Evolutionary conservation across 1,140 invertebrate genomes (phyloP).

Genomic region (Branchinecta lindahli): DNA sequence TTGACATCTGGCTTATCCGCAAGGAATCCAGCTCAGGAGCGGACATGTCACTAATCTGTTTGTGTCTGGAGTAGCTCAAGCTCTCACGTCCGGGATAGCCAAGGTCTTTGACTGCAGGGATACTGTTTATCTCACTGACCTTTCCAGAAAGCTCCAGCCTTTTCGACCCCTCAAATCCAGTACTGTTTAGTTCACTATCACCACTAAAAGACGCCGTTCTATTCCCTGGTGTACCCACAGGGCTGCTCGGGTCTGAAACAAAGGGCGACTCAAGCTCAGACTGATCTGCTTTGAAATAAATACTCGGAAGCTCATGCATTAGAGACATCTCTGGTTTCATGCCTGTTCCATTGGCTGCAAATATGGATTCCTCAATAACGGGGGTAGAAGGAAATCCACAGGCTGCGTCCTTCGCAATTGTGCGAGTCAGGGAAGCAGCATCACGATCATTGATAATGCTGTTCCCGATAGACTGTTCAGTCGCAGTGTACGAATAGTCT

Average conservation of each 20-base stretch:
- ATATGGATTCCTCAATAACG: not conserved
- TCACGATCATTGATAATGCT: no score
- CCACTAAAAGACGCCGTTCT: not conserved
- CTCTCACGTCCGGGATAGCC: no score
- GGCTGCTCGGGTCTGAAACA: no score
- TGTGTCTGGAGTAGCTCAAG: no score
- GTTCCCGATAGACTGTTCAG: no score
- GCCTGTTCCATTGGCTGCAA: not conserved
- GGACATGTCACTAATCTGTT: no score
- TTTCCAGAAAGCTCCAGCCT: not conserved
- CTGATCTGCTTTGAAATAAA: constrained; percentile 1
- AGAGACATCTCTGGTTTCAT: not conserved
- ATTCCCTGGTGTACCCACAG: not conserved
- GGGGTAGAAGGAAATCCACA: not conserved
- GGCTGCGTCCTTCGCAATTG: not conserved
- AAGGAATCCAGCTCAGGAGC: no score
- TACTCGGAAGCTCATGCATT: not conserved
- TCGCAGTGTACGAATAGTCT: no score
- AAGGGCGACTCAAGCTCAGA: no score
- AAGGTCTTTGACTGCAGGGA: no score
- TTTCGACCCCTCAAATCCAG: not conserved
- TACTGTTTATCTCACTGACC: not conserved
- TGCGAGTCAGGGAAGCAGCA: not conserved
- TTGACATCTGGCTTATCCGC: no score
- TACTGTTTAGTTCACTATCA: not conserved